Evolutionary conservation across 2,113 vertebrate genomes (phyloP), one percentile per base, ranked within the genome.

Genomic region (Arizona elegans): DNA sequence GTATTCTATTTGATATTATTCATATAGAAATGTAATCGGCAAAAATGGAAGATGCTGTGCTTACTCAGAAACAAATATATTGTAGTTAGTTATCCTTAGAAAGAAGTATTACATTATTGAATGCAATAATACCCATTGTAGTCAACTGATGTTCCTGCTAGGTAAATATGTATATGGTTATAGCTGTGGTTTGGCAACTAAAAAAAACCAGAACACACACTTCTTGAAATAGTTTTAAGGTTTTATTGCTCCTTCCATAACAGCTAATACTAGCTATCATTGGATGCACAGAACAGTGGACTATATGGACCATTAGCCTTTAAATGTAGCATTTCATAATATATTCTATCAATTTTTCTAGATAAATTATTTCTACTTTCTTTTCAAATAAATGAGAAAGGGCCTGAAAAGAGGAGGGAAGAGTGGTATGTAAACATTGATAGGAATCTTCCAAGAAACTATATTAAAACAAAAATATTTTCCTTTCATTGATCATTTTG

Each of bases 401-500:
- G 8, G 8, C 23, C 8, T 19, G 12, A n/a, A 50, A 43, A 89
- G 24, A 47, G 53, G 5, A 19, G 58, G 26, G 21, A 8, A 19
- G 24, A 38, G 70, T 90, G 12, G 52, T 5, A 38, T 94, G 90
- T 90, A 86, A 58, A 86, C 26, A n/a, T 90, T 38, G 33, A 89
- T 81, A 90, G 58, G 26, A 91, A 8, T 50, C 6, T 92, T 50
- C 93, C 70, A 86, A 38, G 91, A 75, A 56, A 19, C 54, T 93
- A 90, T 47, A 65, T 47, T 81, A 26, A 19, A 54, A 21, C 75
- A 89, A 21, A 94, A 95, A 88, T 1, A 3, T 6, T 33, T 92
- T 50, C 92, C 86, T 19, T 38, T 90, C 93, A 12, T 62, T 81
- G 26, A 38, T 87, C 94, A 86, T 52, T 91, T 88, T 75, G 56